Percentiles rank a stretch among this genome's conserved stretches.
Evolutionary conservation across 2,797 vertebrate species (phyloP).

Genomic region (Myotis myotis): DNA sequence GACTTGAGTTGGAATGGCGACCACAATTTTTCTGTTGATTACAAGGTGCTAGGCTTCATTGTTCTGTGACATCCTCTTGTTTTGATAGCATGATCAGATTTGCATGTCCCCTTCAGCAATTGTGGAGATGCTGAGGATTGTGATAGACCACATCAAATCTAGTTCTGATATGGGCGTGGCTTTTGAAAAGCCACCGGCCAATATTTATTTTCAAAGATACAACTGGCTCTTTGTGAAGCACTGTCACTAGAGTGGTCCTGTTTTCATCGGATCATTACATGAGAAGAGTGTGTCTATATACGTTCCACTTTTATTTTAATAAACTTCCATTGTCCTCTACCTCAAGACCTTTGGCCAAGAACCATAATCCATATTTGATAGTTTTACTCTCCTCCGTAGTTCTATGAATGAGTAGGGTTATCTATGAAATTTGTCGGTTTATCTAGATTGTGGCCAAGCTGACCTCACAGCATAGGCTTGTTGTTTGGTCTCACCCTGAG

Average conservation of each 20-base stretch:
- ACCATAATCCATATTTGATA: neutral
- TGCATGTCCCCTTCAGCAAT: neutral
- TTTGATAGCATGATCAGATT: neutral
- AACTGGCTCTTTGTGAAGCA: neutral
- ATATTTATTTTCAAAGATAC: slow-evolving; percentile 43
- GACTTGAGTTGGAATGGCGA: neutral
- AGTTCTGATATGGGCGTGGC: neutral
- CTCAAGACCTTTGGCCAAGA: neutral
- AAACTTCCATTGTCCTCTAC: neutral
- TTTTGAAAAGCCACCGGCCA: slow-evolving; percentile 54
- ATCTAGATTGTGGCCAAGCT: neutral
- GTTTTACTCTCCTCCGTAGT: neutral
- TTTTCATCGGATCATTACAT: neutral
- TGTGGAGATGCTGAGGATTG: slow-evolving; percentile 22
- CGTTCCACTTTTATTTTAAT: neutral
- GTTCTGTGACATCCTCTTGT: neutral
- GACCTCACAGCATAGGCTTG: neutral
- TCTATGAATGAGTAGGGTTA: neutral
- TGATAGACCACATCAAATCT: neutral
- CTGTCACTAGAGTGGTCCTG: neutral
- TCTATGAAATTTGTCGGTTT: neutral
- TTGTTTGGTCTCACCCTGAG: neutral
- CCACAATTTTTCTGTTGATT: neutral
- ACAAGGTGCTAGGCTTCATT: neutral
- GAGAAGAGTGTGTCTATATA: neutral